These are phyloP conservation scores for Lochmaea capreae DNA, from an alignment of 2,888 invertebrate genomes.

Conservation along the genomic window DNA sequence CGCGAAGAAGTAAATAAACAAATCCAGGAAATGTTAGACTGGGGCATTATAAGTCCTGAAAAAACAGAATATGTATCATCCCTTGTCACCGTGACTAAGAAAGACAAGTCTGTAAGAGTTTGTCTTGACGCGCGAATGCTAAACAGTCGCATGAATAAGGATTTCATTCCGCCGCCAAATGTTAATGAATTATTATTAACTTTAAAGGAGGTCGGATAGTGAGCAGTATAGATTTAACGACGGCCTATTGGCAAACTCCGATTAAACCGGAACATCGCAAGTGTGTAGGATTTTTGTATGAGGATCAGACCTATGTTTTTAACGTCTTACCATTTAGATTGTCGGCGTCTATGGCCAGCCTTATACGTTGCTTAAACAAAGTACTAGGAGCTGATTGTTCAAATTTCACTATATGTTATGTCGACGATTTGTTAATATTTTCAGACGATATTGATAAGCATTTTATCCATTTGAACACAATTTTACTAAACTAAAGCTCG, in stretches of 20 bases:
- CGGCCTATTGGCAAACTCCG: constrained; percentile 43
- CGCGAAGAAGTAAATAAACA: not conserved
- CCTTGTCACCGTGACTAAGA: constrained; percentile 38
- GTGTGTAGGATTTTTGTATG: constrained; percentile 44
- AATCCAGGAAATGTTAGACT: constrained; percentile 27
- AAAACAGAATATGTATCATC: constrained; percentile 34
- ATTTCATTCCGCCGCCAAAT: constrained; percentile 20
- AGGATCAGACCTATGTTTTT: constrained; percentile 38
- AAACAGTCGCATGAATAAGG: constrained; percentile 36
- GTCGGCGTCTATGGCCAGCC: not conserved
- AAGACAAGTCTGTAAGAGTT: constrained; percentile 37
- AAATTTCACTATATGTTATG: not conserved
- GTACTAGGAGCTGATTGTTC: not conserved
- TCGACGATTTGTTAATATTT: not conserved
- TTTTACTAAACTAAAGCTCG: not conserved
- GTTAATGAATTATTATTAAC: constrained; percentile 25
- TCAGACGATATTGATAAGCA: not conserved
- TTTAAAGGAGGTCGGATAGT: constrained; percentile 24
- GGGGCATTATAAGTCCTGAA: constrained; percentile 31
- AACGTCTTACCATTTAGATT: constrained; percentile 9
- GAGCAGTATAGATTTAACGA: constrained; percentile 35
- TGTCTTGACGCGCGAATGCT: constrained; percentile 42
- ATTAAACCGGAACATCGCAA: constrained; percentile 31
- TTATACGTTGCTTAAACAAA: not conserved
- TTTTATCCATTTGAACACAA: not conserved